Evolutionary conservation across 2,888 invertebrate species (phyloP), one percentile per base, ranked within the genome.

Genomic region (Mythimna impura): DNA sequence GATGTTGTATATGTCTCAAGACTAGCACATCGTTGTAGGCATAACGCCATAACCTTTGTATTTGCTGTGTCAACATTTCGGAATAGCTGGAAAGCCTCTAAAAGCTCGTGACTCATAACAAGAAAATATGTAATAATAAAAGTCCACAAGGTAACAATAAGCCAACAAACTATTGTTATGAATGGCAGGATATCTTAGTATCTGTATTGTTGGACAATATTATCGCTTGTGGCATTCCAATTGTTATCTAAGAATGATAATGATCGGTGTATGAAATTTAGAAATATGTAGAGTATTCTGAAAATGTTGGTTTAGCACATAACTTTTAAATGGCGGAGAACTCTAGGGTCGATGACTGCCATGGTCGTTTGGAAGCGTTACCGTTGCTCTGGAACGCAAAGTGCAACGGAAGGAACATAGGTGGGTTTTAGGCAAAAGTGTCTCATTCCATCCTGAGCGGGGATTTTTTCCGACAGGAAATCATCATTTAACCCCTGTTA

Each of bases 41-140:
- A 75, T 54, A 74, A 63, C 66, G 68, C 60, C 71, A 78, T 77
- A 81, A 70, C 76, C 80, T 82, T 80, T 83, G 72, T 91, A 86
- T 91, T 90, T 91, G 81, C 83, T 81, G 72, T 84, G 87, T 72
- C 87, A 90, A 90, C 84, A 86, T 68, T 80, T 62, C 81, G 79
- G 81, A 73, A 84, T 76, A 66, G 73, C 71, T 73, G 78, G 76
- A 82, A 86, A 80, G 73, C 75, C 65, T 73, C 81, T 80, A 82
- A 87, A 86, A 78, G 61, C 72, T 74, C 71, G 81, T 85, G 85
- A 85, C 77, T 86, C 87, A 86, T 66, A 55, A 55, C 55, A 55
- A 25, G 58, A 71, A 47, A 74, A 70, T 58, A 63, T 17, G 67
- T 75, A 84, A 84, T 76, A 73, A 77, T 55, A 75, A 72, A 57